Evolutionary conservation across 2,113 vertebrate species (phyloP), one percentile per base, ranked within the genome.

Genomic region (Crypturellus undulatus): DNA sequence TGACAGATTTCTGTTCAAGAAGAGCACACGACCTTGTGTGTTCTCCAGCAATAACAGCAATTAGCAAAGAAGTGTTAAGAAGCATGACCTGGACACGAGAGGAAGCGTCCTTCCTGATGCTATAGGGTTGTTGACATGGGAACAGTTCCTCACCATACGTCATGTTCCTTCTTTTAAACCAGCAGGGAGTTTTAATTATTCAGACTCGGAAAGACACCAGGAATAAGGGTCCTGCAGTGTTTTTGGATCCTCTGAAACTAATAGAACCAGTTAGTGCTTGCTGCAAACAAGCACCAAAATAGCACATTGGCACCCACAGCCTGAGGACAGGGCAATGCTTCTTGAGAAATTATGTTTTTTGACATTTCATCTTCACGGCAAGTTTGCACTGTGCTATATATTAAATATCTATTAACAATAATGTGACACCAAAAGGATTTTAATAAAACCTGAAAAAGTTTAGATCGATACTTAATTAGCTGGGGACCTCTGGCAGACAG

Each of bases 91-190:
- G 79, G 42, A 22, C 47, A 5, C 88, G 36, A 78, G 67, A 40
- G 73, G 69, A 63, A 36, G 32, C 26, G 47, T 92, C 62, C 87
- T 78, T 64, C 77, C 49, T 69, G 59, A 52, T 81, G 93, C 92
- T 15, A 15, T 10, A 7, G 89, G 67, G 51, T 1, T 71, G 96
- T 96, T 94, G 93, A 82, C 93, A 92, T 90, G 90, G 94, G 82
- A 96, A 93, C 87, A 0, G 60, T 10, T 79, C 56, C 82, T 60
- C 80, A 69, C 63, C 65, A 43, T 67, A 17, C 9, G 0, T 47
- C 70, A 47, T 19, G 19, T 89, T 93, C 82, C 78, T 40, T 38
- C 62, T 82, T 36, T n/a, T 60, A 17, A 87, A 60, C 9, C 40
- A 12, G 34, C 54, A 25, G 16, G 67, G 52, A 86, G 52, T 58